These are phyloP conservation scores for Balanococcus diminutus DNA, from an alignment of 2,888 invertebrate species.

Conservation along the genomic window DNA sequence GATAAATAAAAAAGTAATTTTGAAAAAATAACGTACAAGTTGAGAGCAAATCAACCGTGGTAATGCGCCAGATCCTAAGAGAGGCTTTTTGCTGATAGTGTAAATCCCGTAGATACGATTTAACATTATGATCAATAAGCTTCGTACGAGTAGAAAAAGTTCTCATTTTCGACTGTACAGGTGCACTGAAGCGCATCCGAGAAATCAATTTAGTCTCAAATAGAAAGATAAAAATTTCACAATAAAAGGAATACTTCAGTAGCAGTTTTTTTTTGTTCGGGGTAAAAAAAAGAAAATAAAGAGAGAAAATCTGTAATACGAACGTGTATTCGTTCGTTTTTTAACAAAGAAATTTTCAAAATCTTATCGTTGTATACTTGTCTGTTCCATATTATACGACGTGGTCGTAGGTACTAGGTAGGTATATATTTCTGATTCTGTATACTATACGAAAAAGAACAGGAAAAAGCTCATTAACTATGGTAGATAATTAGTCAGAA, in stretches of 20 bases:
- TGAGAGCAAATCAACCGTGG: not conserved
- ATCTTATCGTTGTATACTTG: not conserved
- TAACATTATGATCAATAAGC: not conserved
- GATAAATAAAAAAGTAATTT: not conserved
- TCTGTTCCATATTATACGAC: not conserved
- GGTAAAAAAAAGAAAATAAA: not conserved
- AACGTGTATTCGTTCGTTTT: not conserved
- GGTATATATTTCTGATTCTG: too few relatives aligned
- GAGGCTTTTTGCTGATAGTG: not conserved
- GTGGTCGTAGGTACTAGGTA: not conserved
- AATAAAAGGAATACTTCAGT: not conserved
- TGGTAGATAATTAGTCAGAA: not conserved
- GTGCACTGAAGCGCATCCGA: not conserved
- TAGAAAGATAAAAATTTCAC: not conserved
- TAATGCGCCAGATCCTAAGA: not conserved
- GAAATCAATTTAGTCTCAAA: not conserved
- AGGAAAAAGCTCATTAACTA: not conserved
- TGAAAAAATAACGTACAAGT: not conserved
- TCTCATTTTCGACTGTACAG: slow-evolving; percentile 1
- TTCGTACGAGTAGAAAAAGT: not conserved
- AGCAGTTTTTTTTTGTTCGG: not conserved
- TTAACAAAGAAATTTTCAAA: slow-evolving; percentile 9
- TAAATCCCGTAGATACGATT: slow-evolving; percentile 6
- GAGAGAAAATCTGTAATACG: not conserved
- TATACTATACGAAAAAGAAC: not conserved